A percentile compares a stretch with the other conserved stretches of the same genome.
Conservation (phyloP, 2,797 vertebrate genomes). For the Pseudopleuronectes americanus region DNA sequence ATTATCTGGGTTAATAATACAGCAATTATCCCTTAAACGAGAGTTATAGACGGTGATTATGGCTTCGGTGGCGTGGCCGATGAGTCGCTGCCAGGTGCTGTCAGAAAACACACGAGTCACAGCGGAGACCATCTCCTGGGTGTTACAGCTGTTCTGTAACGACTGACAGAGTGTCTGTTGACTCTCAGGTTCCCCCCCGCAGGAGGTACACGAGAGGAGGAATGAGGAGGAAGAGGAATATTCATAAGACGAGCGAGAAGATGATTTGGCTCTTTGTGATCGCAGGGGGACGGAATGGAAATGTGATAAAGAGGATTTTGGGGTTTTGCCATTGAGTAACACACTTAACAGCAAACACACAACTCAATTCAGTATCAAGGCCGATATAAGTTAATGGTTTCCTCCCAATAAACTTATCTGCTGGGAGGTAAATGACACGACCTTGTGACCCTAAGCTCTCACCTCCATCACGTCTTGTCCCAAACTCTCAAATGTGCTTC, state of each 20-base stretch:
- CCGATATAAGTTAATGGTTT: conserved; percentile 29
- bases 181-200: conserved; percentile 35
- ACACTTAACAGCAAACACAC: conserved; percentile 15
- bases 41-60: conserved; percentile 35
- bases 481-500: conserved; percentile 56
- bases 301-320: neutral
- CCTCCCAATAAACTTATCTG: conserved; percentile 10
- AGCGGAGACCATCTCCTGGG: conserved; percentile 48
- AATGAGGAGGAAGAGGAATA: conserved; percentile 13
- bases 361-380: conserved; percentile 31
- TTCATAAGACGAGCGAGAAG: neutral
- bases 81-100: conserved; percentile 51
- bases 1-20: conserved; percentile 49
- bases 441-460: conserved; percentile 20
- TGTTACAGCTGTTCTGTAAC: conserved; percentile 38
- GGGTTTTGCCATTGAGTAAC: neutral
- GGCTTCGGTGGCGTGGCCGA: conserved; percentile 13
- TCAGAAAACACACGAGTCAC: conserved; percentile 48
- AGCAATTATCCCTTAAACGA: conserved; percentile 32
- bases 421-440: conserved; percentile 7
- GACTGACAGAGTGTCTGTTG: conserved; percentile 52
- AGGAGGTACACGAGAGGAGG: conserved; percentile 2
- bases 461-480: conserved; percentile 18
- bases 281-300: conserved; percentile 21
- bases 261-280: conserved; percentile 24